Base-by-base conservation (phyloP, 2,888 invertebrate species). In the Cosmia pyralina region DNA sequence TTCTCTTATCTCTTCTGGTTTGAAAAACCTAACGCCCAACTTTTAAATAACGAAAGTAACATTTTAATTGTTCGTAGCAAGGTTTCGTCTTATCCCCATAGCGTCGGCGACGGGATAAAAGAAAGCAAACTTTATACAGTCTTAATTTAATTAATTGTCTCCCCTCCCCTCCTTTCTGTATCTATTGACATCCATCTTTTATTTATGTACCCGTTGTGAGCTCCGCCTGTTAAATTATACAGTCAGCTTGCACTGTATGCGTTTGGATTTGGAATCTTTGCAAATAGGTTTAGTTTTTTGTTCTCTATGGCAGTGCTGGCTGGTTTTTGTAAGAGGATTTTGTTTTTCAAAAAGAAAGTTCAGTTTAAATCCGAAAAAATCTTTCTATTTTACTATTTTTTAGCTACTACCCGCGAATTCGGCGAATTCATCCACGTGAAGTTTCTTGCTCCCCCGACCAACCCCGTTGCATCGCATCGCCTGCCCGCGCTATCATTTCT, bases 111-210 rank as follows among this genome's bases (percentile, higher is more conserved):
- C n/a, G 10, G 85, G 88, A 90, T 89, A 87, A 92, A 92, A 91
- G 88, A 89, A 88, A 88, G 86, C 88, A 89, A 92, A 92, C 89
- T 92, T 92, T 89, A 91, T 90, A 88, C 91, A 85, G 87, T 87
- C 89, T 92, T 93, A 91, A 93, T 93, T 92, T 90, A 92, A 92
- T 92, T 92, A 92, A 91, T 93, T 89, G 89, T 89, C 89, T 87
- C 87, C 85, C 84, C 90, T 87, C 87, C 87, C 85, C 83, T 85
- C 81, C 87, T 88, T 88, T 88, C 88, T 86, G 87, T 85, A 84
- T 88, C 85, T 88, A 89, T 89, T 86, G 89, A 90, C 87, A 87
- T 84, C 83, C 86, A 90, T 90, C 85, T 89, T 90, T 90, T 90
- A 90, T 89, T 89, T 87, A 90, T 88, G 85, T 87, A 84, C 74